Base-by-base conservation (phyloP, 1,140 invertebrate genomes). In the Drosophila grimshawi region DNA sequence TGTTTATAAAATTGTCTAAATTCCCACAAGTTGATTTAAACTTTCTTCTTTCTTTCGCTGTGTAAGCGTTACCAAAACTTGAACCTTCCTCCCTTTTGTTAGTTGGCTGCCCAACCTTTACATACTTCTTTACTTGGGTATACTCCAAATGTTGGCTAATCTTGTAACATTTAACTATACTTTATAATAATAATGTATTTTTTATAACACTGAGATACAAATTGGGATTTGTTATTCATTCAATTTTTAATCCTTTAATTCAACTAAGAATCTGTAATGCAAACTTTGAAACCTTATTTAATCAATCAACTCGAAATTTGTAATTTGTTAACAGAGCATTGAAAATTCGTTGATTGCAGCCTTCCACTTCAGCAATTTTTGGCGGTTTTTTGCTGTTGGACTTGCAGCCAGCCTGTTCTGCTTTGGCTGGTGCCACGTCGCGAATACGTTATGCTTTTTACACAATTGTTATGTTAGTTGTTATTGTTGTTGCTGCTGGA, bases 1-100 rank as follows among this genome's bases (percentile, higher is more conserved):
- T 86, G 82, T 86, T 86, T 86, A 86, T 88, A 86, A 86, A 86
- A 86, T 86, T 88, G 83, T 86, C 83, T 83, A 88, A 86, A 88
- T 86, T 86, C 85, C 83, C 83, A 86, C 83, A 86, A 86, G 83
- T 86, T 86, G 83, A 86, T 86, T 86, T 86, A 86, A 86, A 86
- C 83, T 88, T 88, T 83, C 69, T 80, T 79, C 80, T 73, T 86
- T 86, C 76, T 75, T 80, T 55, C 19, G 68, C 64, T 73, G 41
- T 41, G 55, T 39, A 65, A 57, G 60, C 52, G 32, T 53, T 46
- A 72, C 39, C 64, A 68, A 62, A 69, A 74, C 51, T 74, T 74
- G 65, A 62, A 65, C 5, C 33, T 66, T 69, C 82, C 68, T 32
- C 11, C 41, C 65, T 69, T 77, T 74, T 80, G 67, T 88, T 74